These are phyloP conservation scores for Melanaphis sacchari DNA, from an alignment of 1,140 invertebrate genomes.

Conservation along the genomic window DNA sequence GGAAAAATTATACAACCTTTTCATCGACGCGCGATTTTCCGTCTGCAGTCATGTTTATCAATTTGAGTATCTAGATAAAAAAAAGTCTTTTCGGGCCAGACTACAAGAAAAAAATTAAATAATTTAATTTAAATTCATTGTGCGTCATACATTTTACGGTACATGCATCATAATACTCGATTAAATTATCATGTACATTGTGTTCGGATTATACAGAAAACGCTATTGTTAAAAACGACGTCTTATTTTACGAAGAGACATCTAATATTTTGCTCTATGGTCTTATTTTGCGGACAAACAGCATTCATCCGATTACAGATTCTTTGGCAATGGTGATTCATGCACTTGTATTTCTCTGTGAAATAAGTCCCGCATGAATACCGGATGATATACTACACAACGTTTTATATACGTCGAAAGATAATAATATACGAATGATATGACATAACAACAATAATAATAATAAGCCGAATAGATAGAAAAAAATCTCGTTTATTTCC, in stretches of 20 bases:
- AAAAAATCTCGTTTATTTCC: neutral
- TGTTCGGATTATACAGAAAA: neutral
- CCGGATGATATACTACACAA: neutral
- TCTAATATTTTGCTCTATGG: neutral
- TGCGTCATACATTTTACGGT: neutral
- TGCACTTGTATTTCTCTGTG: neutral
- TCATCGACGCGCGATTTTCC: neutral
- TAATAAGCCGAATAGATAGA: neutral
- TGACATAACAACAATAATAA: neutral
- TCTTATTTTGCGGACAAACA: neutral
- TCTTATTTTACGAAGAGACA: neutral
- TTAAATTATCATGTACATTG: neutral
- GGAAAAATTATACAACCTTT: neutral
- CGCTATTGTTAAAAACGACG: neutral
- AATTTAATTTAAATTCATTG: neutral
- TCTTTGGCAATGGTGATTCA: neutral
- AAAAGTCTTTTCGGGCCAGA: neutral
- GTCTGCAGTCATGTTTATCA: neutral
- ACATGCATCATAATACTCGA: neutral
- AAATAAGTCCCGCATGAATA: neutral
- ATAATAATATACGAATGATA: neutral
- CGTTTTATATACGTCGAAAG: neutral
- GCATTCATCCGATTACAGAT: constrained; percentile 4
- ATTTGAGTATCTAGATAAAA: neutral
- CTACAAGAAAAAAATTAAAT: neutral